A percentile compares a stretch with the other conserved stretches of the same genome.
These are phyloP conservation scores for Drosophila sproati DNA, from an alignment of 1,140 invertebrate genomes.

Conservation along the genomic window DNA sequence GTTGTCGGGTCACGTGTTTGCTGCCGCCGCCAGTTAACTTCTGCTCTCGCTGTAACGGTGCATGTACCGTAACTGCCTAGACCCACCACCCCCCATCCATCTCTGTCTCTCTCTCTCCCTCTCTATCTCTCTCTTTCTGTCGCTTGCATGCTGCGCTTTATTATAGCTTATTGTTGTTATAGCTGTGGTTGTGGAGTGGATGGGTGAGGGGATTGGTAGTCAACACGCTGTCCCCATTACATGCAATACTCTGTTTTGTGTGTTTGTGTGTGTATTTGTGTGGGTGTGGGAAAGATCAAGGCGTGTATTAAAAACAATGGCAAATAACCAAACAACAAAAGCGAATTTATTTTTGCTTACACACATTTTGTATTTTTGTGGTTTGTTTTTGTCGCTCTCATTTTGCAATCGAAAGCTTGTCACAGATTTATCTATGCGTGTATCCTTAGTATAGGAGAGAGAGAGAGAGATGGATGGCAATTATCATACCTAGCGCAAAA, in stretches of 20 bases:
- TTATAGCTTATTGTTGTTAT: conserved; percentile 49
- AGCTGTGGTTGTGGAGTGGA: conserved; percentile 43
- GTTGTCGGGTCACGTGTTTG: conserved; percentile 80
- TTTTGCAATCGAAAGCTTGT: conserved; percentile 10
- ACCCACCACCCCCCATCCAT: background rate
- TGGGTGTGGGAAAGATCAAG: conserved; percentile 80
- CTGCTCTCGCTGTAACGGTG: conserved; percentile 79
- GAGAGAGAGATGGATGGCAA: background rate
- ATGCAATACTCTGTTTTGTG: conserved; percentile 59
- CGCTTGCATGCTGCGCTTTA: conserved; percentile 77
- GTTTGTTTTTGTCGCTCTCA: conserved; percentile 6
- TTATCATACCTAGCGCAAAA: conserved; percentile 6
- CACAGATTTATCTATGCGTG: conserved; percentile 9
- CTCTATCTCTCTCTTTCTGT: conserved; percentile 48
- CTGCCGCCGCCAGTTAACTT: conserved; percentile 76
- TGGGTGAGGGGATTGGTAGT: conserved; percentile 37
- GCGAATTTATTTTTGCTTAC: conserved; percentile 16
- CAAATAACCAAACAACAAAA: conserved; percentile 51
- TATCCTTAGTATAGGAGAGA: background rate
- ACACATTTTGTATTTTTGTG: background rate
- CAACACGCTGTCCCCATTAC: conserved; percentile 54
- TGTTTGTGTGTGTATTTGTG: conserved; percentile 27
- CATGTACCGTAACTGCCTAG: conserved; percentile 57
- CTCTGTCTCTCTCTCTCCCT: conserved; percentile 17
- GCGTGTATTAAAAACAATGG: conserved; percentile 63